A percentile compares a stretch with the other conserved stretches of the same genome.
Evolutionary conservation across 2,888 invertebrate genomes (phyloP).

Genomic region (Dynastes tityus): DNA sequence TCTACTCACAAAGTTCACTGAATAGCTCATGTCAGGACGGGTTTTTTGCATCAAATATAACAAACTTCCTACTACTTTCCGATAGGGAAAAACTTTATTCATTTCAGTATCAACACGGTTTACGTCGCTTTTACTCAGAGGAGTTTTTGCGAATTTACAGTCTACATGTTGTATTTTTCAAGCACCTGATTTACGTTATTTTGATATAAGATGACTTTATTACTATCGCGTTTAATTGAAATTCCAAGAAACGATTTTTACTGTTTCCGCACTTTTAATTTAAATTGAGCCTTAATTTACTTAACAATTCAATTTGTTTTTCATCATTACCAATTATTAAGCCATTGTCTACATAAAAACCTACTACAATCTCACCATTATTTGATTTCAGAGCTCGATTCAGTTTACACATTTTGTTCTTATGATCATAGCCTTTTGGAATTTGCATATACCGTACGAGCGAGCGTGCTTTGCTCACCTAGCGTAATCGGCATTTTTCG

Average conservation of each 20-base stretch:
- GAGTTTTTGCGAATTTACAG: background rate
- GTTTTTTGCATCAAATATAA: slow-evolving; percentile 17
- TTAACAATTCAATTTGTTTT: slow-evolving; percentile 17
- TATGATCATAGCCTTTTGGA: slow-evolving; percentile 36
- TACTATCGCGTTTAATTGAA: background rate
- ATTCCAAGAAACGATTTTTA: background rate
- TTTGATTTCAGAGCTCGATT: slow-evolving; percentile 33
- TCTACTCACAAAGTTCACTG: slow-evolving; percentile 20
- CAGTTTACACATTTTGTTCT: slow-evolving; percentile 24
- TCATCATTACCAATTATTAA: background rate
- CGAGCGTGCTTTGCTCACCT: too few relatives aligned
- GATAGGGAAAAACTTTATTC: background rate
- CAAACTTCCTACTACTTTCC: background rate
- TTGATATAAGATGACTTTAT: background rate
- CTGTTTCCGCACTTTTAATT: slow-evolving; percentile 6
- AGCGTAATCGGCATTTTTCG: too few relatives aligned
- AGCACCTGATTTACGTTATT: background rate
- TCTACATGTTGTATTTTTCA: background rate
- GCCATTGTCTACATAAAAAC: background rate
- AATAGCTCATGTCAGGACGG: background rate
- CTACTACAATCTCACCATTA: background rate
- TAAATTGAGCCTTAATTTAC: slow-evolving; percentile 25
- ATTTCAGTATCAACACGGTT: background rate
- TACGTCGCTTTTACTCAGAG: background rate
- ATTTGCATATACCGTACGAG: too few relatives aligned